Base-by-base conservation (phyloP, 2,888 invertebrate genomes). In the Lingula anatina region DNA sequence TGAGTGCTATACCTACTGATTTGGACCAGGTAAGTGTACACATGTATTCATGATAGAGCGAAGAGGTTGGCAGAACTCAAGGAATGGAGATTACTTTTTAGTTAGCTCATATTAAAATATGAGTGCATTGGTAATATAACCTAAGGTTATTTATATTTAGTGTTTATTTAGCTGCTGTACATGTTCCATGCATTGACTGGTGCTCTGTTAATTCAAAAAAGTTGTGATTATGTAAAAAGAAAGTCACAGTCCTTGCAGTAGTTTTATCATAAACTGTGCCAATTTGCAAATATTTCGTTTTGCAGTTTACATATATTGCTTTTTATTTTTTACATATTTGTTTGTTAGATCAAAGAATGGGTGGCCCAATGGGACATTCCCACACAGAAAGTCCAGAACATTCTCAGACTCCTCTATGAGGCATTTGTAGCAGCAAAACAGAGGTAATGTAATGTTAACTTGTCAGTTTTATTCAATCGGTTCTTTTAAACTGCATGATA, bases 391-490 rank as follows among this genome's bases (percentile, higher is more conserved):
- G 54, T 90, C 83, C 95, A 96, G 75, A 90, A 90, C 69, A 79
- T 95, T 2, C 87, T 93, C 65, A 84, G 95, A 61, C 80, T 90
- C 21, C 79, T 96, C 46, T 94, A 96, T 73, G 89, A 91, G 78
- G 91, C 91, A 26, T 77, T 87, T n/a, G 80, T 91, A 37, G 87
- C 88, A 70, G 89, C 89, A 71, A 89, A 90, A 64, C 89, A 68
- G 49, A 86, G 87, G 89, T 88, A 73, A 68, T 62, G 54, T 24
- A 37, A 9, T 27, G 41, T 23, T 37, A 21, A 24, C 15, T 38
- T 23, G 20, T 7, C 45, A 21, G 21, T 31, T 38, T 41, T 21
- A 40, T 20, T 12, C 41, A 38, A 56, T 57, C 53, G 65, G 57
- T 73, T 41, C 15, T 43, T 31, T 38, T n/a, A n/a, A n/a, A n/a